Base-by-base conservation (phyloP, 2,113 vertebrate species). In the Thalassarche chlororhynchos region DNA sequence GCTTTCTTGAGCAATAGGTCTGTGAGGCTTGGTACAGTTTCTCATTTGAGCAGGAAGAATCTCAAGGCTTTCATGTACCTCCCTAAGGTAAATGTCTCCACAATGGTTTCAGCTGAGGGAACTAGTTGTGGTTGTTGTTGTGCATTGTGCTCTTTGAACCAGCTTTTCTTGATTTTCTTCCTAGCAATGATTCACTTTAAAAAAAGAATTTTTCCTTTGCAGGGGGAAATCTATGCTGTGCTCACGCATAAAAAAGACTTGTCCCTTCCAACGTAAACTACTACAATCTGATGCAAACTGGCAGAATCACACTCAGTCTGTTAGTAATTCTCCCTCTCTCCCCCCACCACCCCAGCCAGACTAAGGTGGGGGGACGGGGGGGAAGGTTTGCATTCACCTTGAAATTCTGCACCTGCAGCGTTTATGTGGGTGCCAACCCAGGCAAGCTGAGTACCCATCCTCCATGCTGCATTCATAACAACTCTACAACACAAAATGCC, bases 1-100 rank as follows among this genome's bases (percentile, higher is more conserved):
- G 84, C 46, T 62, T 82, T 70, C 49, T 64, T 49, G 32, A 93
- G 70, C 58, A 83, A 77, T n/a, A 91, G 34, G 62, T 88, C 70
- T 93, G 65, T 31, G 38, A 90, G 26, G 14, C 11, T 93, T 75
- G 49, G 19, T 69, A 74, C 51, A 46, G 14, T 15, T 93, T 89
- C 62, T 90, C 24, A 38, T 69, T 54, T 31, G 28, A 83, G 34
- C 52, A 65, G 23, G n/a, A 78, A 87, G 47, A 80, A 68, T 76
- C 19, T 91, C 57, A 82, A 86, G 31, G 29, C 26, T 80, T 92
- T 90, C 54, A 13, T 65, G 46, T 70, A 86, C 21, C 8, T 78
- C 57, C 57, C 38, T 71, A 65, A 83, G 62, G 71, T 90, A 96
- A 77, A 62, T 77, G 40, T 46, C 31, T 58, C 34, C 54, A 51